phyloP scores from a whole-genome alignment of 2,797 vertebrate species.

The Coccyzus lansbergi region DNA sequence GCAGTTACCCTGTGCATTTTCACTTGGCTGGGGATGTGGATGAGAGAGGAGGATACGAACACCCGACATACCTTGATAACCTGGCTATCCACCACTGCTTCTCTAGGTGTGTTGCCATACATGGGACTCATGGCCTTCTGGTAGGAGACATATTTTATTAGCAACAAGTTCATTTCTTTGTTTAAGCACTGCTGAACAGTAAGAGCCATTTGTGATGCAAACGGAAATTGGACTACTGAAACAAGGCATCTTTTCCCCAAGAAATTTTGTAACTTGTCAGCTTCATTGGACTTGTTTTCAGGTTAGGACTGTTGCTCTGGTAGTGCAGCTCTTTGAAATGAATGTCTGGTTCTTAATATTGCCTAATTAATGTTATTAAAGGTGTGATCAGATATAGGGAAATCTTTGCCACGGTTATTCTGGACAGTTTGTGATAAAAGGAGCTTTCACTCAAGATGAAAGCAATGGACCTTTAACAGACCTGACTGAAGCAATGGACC shows the following conservation, averaged over 20 bases:
- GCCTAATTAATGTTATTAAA: background rate
- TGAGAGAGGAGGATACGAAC: slow-evolving; percentile 33
- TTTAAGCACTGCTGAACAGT: background rate
- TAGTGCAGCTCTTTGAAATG: background rate
- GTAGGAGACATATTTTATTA: slow-evolving; percentile 62
- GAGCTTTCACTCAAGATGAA: background rate
- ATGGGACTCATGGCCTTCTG: slow-evolving; percentile 75
- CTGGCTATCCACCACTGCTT: slow-evolving; percentile 90
- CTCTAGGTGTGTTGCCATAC: slow-evolving; percentile 88
- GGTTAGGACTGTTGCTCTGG: background rate
- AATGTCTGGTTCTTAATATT: background rate
- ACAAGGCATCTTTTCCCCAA: background rate
- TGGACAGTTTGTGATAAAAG: background rate
- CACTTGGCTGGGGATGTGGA: slow-evolving; percentile 55
- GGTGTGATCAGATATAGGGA: background rate
- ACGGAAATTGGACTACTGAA: background rate
- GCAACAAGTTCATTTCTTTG: background rate
- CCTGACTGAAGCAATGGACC: background rate
- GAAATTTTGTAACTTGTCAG: background rate
- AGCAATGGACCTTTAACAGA: background rate
- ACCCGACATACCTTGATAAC: background rate
- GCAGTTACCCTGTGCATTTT: slow-evolving; percentile 56
- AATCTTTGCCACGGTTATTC: background rate
- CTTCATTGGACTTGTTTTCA: background rate
- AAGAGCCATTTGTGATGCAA: background rate